Conservation (phyloP, 2,888 invertebrate species). For the Leptopilina myrica region DNA sequence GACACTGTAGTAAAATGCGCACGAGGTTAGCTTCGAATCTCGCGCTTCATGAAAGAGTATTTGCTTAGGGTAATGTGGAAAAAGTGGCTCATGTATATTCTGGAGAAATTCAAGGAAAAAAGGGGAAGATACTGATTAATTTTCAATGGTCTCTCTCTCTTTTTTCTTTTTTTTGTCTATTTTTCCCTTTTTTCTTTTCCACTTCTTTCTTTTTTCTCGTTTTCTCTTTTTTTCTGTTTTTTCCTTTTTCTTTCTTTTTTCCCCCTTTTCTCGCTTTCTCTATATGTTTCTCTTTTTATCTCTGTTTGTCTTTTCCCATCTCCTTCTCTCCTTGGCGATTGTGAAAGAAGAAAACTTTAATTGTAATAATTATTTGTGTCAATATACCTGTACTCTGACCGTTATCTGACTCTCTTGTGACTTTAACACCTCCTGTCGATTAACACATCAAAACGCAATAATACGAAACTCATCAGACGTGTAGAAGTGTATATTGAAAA, state of each 20-base stretch:
- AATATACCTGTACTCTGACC: conserved; percentile 26
- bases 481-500: neutral
- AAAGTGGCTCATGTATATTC: conserved; percentile 30
- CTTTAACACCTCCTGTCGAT: conserved; percentile 29
- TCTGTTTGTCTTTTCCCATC: neutral
- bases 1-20: conserved; percentile 29
- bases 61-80: conserved; percentile 34
- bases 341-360: conserved; percentile 26
- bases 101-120: conserved; percentile 20
- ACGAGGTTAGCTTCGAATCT: conserved; percentile 15
- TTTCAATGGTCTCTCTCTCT: conserved; percentile 4
- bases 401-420: conserved; percentile 33
- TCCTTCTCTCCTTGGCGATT: neutral
- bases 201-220: too few relatives aligned
- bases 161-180: too few relatives aligned
- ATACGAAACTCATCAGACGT: neutral
- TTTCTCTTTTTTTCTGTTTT: too few relatives aligned
- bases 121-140: conserved; percentile 31
- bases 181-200: too few relatives aligned
- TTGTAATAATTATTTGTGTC: conserved; percentile 36
- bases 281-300: too few relatives aligned
- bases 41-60: conserved; percentile 8
- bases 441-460: conserved; percentile 37
- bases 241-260: too few relatives aligned
- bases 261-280: too few relatives aligned